phyloP scores from a whole-genome alignment of 1,140 invertebrate genomes.

The Diachasma alloeum region DNA sequence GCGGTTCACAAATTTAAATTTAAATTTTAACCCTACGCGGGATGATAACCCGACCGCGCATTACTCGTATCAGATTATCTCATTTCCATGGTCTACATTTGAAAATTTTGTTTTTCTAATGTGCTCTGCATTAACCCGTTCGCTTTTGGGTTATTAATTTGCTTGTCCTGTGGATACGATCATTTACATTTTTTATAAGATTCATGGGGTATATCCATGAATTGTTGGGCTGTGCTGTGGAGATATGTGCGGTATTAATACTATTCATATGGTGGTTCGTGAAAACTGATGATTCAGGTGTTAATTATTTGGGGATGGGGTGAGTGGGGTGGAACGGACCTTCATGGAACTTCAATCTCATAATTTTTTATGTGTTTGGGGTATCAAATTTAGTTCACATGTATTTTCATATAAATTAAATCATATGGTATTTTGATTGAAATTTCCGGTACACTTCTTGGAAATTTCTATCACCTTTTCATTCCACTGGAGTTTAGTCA shows the following conservation, averaged over 20 bases:
- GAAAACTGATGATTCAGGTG: too few species aligned
- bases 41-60: neutral
- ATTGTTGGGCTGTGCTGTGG: neutral
- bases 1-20: constrained; percentile 23
- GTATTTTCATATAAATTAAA: too few species aligned
- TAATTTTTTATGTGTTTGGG: too few species aligned
- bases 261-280: neutral
- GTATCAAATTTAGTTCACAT: too few species aligned
- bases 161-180: neutral
- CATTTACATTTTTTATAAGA: neutral
- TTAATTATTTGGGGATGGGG: too few species aligned
- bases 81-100: constrained; percentile 2
- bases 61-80: constrained; percentile 6
- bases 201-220: neutral
- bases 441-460: too few species aligned
- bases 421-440: too few species aligned
- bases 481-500: too few species aligned
- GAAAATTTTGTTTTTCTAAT: constrained; percentile 1
- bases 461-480: too few species aligned
- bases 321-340: too few species aligned
- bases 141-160: neutral
- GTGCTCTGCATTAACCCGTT: neutral
- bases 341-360: too few species aligned
- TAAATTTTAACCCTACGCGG: constrained; percentile 17
- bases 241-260: neutral